phyloP scores from a whole-genome alignment of 2,888 invertebrate species.

The Argyresthia albistria region DNA sequence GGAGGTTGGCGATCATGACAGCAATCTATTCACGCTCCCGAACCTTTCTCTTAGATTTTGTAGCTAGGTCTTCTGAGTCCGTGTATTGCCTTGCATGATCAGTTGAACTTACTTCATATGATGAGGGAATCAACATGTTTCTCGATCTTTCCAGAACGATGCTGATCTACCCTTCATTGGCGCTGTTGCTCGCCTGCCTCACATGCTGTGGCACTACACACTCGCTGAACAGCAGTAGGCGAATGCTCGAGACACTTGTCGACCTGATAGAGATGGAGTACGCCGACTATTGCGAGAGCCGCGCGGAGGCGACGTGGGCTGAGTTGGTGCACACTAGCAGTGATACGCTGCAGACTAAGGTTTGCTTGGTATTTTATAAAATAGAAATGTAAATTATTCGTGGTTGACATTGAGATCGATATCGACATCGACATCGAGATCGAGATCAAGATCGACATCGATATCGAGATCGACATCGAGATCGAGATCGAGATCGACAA shows the following conservation, averaged over 20 bases:
- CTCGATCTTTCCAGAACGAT: slow-evolving; percentile 29
- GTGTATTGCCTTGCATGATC: too few relatives aligned
- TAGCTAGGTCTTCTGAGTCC: too few relatives aligned
- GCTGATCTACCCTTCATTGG: slow-evolving; percentile 35
- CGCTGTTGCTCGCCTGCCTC: slow-evolving; percentile 40
- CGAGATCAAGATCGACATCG: too few relatives aligned
- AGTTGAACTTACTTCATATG: too few relatives aligned
- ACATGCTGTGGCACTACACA: slow-evolving; percentile 47
- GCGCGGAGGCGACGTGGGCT: slow-evolving; percentile 50
- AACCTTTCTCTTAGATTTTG: too few relatives aligned
- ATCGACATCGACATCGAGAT: neutral
- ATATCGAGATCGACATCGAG: neutral
- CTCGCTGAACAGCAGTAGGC: slow-evolving; percentile 40
- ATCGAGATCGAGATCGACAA: neutral
- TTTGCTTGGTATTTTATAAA: slow-evolving; percentile 9
- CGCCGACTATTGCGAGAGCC: slow-evolving; percentile 53
- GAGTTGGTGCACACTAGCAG: slow-evolving; percentile 35
- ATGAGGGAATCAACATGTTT: too few relatives aligned
- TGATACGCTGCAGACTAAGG: slow-evolving; percentile 20
- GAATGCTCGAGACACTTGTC: slow-evolving; percentile 47
- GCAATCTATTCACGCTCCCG: too few relatives aligned
- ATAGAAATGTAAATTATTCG: neutral
- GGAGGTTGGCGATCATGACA: too few relatives aligned
- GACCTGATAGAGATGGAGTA: slow-evolving; percentile 61
- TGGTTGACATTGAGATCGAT: neutral